Evolutionary conservation across 2,888 invertebrate genomes (phyloP), one percentile per base, ranked within the genome.

Genomic region (Dryococelus australis): DNA sequence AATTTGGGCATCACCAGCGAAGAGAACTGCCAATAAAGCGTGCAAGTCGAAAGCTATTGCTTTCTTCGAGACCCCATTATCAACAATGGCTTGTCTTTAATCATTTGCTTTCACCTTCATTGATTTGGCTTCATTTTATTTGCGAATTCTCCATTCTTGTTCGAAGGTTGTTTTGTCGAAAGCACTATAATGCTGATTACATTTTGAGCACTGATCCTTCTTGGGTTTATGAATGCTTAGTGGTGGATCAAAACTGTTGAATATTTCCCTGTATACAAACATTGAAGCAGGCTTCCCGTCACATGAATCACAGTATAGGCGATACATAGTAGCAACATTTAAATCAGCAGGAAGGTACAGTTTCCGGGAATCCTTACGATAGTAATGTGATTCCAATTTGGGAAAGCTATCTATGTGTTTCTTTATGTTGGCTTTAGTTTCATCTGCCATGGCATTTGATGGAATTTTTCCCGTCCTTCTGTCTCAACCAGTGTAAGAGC

Each of bases 181-280:
- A 35, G 83, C 83, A 83, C 83, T 83, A 43, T 83, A 43, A 83
- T 83, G 26, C 28, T 81, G 81, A 83, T 27, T 83, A 83, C 83
- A 83, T 83, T 83, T 83, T 83, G 83, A 83, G 83, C 27, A 83
- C 83, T 83, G 83, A 43, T 8, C 83, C 83, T 83, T 83, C 28
- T 83, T 27, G 0, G 10, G 83, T 83, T 83, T 83, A 83, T 83
- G 83, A 83, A 83, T 26, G 83, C 83, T 43, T 83, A 83, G 83
- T 83, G 3, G 83, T 8, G 83, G 83, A 83, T 83, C 27, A 28
- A 27, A 83, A 83, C 83, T 8, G 43, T 27, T 83, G 43, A 81
- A 83, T 83, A 27, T 83, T 83, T 28, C 83, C 43, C 83, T 83
- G 28, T 83, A 83, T 83, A 83, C 28, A 83, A 83, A 83, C 28